phyloP scores from a whole-genome alignment of 2,888 invertebrate genomes.

The Acanthacorydalis orientalis region DNA sequence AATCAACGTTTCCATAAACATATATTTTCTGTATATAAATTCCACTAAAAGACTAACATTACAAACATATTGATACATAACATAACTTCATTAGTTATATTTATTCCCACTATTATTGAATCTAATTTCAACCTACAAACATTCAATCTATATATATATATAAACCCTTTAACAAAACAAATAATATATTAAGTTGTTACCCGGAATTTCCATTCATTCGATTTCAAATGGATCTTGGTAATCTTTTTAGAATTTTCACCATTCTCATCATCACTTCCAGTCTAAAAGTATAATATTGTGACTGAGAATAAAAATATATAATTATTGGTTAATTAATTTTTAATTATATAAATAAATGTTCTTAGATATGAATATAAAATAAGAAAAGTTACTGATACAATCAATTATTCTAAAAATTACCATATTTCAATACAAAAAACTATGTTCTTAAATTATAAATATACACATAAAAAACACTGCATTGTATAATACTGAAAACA shows the following conservation, averaged over 20 bases:
- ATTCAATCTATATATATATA: slow-evolving; percentile 12
- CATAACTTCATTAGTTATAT: too few relatives aligned
- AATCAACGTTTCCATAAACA: too few relatives aligned
- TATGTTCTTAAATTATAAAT: neutral
- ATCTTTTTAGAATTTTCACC: slow-evolving; percentile 32
- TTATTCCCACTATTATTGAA: too few relatives aligned
- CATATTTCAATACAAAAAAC: neutral
- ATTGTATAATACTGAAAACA: neutral
- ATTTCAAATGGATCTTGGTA: slow-evolving; percentile 36
- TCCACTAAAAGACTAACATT: too few relatives aligned
- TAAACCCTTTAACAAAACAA: neutral
- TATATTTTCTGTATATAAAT: too few relatives aligned
- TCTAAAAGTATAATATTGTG: slow-evolving; percentile 1
- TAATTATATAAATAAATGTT: neutral
- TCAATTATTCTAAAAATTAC: neutral
- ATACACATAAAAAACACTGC: neutral
- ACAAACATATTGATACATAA: too few relatives aligned
- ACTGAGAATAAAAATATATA: neutral
- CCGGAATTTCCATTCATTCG: slow-evolving; percentile 51
- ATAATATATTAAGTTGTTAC: slow-evolving; percentile 28
- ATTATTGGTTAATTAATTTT: neutral
- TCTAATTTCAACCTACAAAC: slow-evolving; percentile 8
- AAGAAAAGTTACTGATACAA: neutral
- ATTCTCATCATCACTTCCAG: slow-evolving; percentile 23
- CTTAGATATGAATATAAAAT: neutral